phyloP scores from a whole-genome alignment of 2,113 vertebrate species.

The Leuciscus idus region DNA sequence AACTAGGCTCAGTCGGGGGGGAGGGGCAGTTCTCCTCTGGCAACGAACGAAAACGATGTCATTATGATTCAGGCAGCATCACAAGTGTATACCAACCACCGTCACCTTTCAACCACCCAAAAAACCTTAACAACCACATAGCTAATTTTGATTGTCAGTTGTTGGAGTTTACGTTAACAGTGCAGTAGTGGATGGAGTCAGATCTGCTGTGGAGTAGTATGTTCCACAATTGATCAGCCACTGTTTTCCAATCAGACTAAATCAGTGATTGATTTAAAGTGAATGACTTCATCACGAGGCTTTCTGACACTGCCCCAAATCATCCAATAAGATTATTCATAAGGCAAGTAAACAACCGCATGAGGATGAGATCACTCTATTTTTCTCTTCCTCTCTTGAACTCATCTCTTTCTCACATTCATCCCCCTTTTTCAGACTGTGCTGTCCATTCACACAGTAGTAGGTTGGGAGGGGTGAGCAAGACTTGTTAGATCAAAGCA shows the following conservation, averaged over 20 bases:
- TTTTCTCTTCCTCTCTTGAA: slow-evolving; percentile 15
- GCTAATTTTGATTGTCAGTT: too few species aligned
- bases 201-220: too few species aligned
- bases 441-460: slow-evolving; percentile 31
- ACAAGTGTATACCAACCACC: too few species aligned
- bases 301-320: neutral
- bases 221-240: neutral
- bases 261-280: neutral
- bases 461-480: neutral
- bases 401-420: neutral
- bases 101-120: too few species aligned
- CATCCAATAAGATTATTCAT: slow-evolving; percentile 18
- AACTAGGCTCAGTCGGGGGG: too few species aligned
- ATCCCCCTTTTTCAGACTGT: neutral
- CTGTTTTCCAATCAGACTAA: neutral
- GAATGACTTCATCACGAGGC: slow-evolving; percentile 2
- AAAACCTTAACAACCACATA: too few species aligned
- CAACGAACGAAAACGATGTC: too few species aligned
- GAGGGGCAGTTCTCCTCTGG: too few species aligned
- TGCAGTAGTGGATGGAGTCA: too few species aligned
- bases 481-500: slow-evolving; percentile 21
- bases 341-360: slow-evolving; percentile 10
- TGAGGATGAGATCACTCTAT: slow-evolving; percentile 31
- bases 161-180: too few species aligned
- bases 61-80: too few species aligned